phyloP scores from a whole-genome alignment of 92 coral and sea anemone species.

The Porites rus region DNA sequence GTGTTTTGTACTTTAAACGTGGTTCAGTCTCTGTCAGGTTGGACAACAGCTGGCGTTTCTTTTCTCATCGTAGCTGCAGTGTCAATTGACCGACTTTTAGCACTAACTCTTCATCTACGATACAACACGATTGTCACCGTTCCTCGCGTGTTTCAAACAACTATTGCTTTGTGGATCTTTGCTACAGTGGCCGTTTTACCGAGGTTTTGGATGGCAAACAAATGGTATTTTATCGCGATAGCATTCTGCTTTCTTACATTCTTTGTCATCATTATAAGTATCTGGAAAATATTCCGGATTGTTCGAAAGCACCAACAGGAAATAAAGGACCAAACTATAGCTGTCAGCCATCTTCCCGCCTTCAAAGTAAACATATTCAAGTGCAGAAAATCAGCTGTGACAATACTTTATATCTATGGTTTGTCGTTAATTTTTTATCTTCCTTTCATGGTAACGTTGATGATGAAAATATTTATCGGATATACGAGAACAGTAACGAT shows the following conservation, averaged over 20 bases:
- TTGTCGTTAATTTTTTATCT: no score
- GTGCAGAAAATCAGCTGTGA: no score
- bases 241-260: not conserved
- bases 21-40: not conserved
- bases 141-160: not conserved
- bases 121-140: not conserved
- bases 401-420: no score
- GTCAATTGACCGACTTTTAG: conserved; percentile 11
- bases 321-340: no score
- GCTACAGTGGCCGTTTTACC: not conserved
- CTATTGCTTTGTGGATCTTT: not conserved
- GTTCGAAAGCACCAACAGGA: no score
- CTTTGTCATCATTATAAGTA: not conserved
- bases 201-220: not conserved
- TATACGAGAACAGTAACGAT: no score
- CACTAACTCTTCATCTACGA: not conserved
- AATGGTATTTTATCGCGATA: not conserved
- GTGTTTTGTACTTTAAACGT: not conserved
- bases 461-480: no score
- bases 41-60: conserved; percentile 28
- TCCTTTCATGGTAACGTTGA: no score
- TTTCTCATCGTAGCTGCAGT: conserved; percentile 19
- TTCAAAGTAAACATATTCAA: no score
- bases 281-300: no score
- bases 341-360: no score